These are phyloP conservation scores for Paragorgia papillata DNA, from an alignment of 92 coral and sea anemone species.

Conservation along the genomic window DNA sequence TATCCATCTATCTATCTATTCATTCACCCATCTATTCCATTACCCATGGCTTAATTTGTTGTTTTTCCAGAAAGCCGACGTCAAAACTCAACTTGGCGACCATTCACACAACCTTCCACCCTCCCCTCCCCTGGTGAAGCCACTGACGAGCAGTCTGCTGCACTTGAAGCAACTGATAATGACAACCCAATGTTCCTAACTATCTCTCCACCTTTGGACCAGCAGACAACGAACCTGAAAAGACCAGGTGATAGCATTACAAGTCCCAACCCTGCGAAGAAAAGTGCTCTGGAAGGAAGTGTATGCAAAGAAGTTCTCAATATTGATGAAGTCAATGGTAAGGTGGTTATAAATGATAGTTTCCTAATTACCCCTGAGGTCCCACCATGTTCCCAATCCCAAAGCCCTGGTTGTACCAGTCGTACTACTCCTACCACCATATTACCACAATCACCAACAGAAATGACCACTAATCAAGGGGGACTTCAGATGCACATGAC, in stretches of 20 bases:
- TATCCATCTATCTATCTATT: no score
- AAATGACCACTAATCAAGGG: not conserved
- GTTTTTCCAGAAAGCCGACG: slow-evolving; percentile 36
- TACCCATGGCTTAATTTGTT: not conserved
- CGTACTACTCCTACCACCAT: not conserved
- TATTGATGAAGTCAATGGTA: slow-evolving; percentile 14
- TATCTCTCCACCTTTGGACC: not conserved
- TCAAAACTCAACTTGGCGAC: slow-evolving; percentile 43
- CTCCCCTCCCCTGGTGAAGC: slow-evolving; percentile 12
- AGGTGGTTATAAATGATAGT: slow-evolving; percentile 18
- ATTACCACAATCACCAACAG: not conserved
- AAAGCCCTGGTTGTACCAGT: not conserved
- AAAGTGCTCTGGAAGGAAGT: not conserved
- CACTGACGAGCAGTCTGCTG: slow-evolving; percentile 12
- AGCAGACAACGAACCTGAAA: not conserved
- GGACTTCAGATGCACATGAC: not conserved
- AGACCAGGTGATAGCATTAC: not conserved
- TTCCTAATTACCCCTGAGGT: slow-evolving; percentile 2
- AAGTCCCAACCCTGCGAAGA: not conserved
- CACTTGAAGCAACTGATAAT: not conserved
- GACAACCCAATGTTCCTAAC: not conserved
- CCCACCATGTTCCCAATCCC: slow-evolving; percentile 1
- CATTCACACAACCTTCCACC: slow-evolving; percentile 25
- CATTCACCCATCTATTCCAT: no score
- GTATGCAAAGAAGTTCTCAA: not conserved